Base-by-base conservation (phyloP, 2,888 invertebrate genomes). In the Drepana falcataria region DNA sequence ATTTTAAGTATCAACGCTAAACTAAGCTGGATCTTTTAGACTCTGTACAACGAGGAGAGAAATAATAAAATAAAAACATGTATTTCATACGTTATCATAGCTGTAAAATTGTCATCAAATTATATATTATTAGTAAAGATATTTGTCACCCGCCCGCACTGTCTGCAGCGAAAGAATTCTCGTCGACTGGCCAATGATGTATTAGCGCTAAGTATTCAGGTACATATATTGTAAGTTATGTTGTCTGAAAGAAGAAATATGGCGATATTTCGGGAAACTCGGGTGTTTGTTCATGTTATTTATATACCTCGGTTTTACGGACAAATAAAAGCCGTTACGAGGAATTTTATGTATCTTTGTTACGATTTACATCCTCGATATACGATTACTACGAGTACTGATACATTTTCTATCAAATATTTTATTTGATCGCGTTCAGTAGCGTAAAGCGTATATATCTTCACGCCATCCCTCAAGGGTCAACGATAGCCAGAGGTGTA, bases 161-260 rank as follows among this genome's bases (percentile, higher is more conserved):
- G 58, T 70, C 64, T 63, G 62, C 59, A 67, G 66, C 71, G 65
- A 68, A 61, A 49, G 54, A 64, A 68, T 62, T 77, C 77, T 78
- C 71, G 77, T 80, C 77, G 79, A 71, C 75, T 76, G 75, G 69
- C 61, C 60, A 72, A 77, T 80, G 77, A 82, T 83, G 83, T 80
- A 81, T 56, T 63, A 61, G 69, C 69, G 78, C 57, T 68, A 69
- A 57, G 65, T 63, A 58, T 65, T 73, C 63, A 70, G 69, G 64
- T 49, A 65, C 49, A 47, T 60, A 3, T 60, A 71, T 76, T 57
- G 68, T 63, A 68, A 65, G 59, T 59, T 47, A 59, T 55, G 51
- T 60, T 63, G 55, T 56, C 59, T 57, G 55, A 44, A 33, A 54
- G 66, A 60, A 59, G 61, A 59, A 56, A 48, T 56, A 53, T 49